A percentile compares a stretch with the other conserved stretches of the same genome.
Evolutionary conservation across 2,113 vertebrate species (phyloP).

Genomic region (Polypterus bichir): DNA sequence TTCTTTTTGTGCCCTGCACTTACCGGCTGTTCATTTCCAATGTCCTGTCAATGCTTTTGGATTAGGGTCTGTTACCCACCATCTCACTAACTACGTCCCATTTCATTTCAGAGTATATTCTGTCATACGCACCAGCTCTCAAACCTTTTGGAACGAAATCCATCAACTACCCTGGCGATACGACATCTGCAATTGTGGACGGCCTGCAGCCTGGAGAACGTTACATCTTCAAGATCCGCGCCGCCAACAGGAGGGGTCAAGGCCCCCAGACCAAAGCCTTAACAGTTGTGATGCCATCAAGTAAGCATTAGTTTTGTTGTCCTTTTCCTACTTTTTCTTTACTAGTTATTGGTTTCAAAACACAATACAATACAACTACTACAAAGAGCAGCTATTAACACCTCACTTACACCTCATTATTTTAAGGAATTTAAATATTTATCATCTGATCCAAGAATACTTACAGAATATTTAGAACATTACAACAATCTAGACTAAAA

Average conservation of each 20-base stretch:
- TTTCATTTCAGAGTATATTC: conserved; percentile 85
- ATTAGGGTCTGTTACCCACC: conserved; percentile 38
- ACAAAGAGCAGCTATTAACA: too few relatives aligned
- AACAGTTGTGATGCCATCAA: conserved; percentile 70
- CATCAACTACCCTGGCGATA: conserved; percentile 66
- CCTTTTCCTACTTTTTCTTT: not conserved
- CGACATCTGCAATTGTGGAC: conserved; percentile 72
- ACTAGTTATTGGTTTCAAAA: conserved; percentile 3
- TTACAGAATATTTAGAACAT: too few relatives aligned
- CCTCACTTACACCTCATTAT: too few relatives aligned
- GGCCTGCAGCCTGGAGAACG: conserved; percentile 82
- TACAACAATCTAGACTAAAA: too few relatives aligned
- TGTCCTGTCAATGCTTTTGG: too few relatives aligned
- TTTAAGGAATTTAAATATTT: too few relatives aligned
- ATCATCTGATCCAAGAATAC: too few relatives aligned
- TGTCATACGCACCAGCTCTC: conserved; percentile 93
- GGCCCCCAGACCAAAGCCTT: conserved; percentile 89
- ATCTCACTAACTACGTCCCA: conserved; percentile 63
- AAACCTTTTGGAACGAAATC: conserved; percentile 93
- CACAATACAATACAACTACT: too few relatives aligned
- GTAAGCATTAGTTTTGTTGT: conserved; percentile 44
- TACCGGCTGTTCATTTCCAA: too few relatives aligned
- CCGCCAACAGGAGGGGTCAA: conserved; percentile 79
- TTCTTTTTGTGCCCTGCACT: too few relatives aligned
- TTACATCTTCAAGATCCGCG: conserved; percentile 93